phyloP scores from a whole-genome alignment of 1,140 invertebrate species.

The Halyomorpha halys region DNA sequence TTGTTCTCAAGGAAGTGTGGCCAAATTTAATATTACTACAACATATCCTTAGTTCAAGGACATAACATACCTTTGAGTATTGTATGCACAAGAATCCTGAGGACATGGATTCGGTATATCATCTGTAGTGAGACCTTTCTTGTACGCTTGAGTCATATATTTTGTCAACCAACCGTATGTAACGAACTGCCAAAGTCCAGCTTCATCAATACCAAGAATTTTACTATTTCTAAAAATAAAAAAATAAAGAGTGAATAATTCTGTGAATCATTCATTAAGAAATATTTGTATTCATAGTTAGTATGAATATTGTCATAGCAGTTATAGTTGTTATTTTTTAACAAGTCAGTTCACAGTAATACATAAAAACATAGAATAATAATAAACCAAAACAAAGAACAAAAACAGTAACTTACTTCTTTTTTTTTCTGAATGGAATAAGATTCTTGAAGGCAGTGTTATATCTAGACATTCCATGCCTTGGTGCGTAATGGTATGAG shows the following conservation, averaged over 20 bases:
- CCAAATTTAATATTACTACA: no score
- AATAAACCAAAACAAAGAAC: neutral
- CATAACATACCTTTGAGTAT: slow-evolving; percentile 36
- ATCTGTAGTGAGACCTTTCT: slow-evolving; percentile 37
- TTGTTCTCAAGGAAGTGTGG: no score
- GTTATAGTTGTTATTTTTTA: no score
- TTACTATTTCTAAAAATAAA: slow-evolving; percentile 29
- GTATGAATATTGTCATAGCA: no score
- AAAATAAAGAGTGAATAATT: neutral
- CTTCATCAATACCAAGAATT: slow-evolving; percentile 39
- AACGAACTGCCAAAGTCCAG: slow-evolving; percentile 45
- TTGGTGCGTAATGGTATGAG: slow-evolving; percentile 27
- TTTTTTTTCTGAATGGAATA: slow-evolving; percentile 29
- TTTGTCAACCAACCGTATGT: slow-evolving; percentile 48
- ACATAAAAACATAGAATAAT: no score
- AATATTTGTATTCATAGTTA: neutral
- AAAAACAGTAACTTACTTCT: slow-evolving; percentile 21
- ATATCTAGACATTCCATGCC: slow-evolving; percentile 29
- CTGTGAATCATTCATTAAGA: neutral
- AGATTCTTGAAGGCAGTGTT: slow-evolving; percentile 30
- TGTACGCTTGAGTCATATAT: slow-evolving; percentile 46
- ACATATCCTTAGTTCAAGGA: no score
- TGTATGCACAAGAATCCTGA: slow-evolving; percentile 42
- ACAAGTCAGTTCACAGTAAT: no score
- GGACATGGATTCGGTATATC: slow-evolving; percentile 43